These are phyloP conservation scores for Himalopsyche japonica DNA, from an alignment of 2,888 invertebrate species.

Conservation along the genomic window DNA sequence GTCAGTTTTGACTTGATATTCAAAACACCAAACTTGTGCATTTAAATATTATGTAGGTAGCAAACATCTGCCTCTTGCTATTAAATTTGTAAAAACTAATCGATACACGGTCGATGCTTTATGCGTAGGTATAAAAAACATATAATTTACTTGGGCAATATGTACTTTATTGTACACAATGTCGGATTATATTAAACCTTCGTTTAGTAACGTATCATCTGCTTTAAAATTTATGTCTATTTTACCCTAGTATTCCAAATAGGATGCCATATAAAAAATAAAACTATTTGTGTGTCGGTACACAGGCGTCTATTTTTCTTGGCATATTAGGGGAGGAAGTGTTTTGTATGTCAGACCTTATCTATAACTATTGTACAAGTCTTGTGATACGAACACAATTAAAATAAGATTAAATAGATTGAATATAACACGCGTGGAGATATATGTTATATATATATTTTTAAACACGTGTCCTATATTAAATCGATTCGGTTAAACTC, in stretches of 20 bases:
- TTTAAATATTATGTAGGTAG: neutral
- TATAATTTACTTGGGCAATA: neutral
- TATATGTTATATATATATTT: slow-evolving; percentile 13
- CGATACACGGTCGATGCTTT: neutral
- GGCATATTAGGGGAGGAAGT: neutral
- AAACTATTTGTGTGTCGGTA: neutral
- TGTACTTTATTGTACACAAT: slow-evolving; percentile 9
- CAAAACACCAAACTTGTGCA: neutral
- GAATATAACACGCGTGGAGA: slow-evolving; percentile 20
- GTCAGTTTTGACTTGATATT: neutral
- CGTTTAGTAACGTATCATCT: slow-evolving; percentile 38
- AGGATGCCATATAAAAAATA: neutral
- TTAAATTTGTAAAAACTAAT: neutral
- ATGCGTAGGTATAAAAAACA: neutral
- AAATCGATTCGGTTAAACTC: slow-evolving; percentile 14
- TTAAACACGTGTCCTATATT: slow-evolving; percentile 8
- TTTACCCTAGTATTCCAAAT: slow-evolving; percentile 6
- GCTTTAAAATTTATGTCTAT: slow-evolving; percentile 34
- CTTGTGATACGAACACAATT: slow-evolving; percentile 28
- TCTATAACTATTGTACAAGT: neutral
- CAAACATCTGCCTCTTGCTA: neutral
- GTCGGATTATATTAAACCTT: slow-evolving; percentile 15
- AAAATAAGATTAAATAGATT: slow-evolving; percentile 25
- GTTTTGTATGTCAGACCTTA: neutral
- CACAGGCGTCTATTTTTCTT: neutral